Percentiles rank a stretch among this genome's conserved stretches.
Conservation (phyloP, 64 coral and sea anemone species). For the Pachyseris speciosa region DNA sequence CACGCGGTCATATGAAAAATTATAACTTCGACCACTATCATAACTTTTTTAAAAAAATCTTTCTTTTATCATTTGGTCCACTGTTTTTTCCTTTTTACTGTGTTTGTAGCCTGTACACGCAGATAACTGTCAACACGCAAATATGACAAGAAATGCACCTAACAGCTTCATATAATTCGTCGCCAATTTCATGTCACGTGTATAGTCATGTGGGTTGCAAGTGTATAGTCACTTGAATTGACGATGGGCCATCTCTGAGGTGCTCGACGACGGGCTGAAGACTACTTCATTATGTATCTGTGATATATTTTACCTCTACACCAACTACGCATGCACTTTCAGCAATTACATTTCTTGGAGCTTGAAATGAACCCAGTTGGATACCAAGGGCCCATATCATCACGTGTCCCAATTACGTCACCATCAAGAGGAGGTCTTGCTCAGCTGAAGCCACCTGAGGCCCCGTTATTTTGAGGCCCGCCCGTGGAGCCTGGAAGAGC, state of each 20-base stretch:
- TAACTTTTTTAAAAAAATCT: neutral
- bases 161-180: neutral
- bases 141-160: neutral
- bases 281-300: neutral
- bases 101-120: neutral
- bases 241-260: neutral
- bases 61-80: neutral
- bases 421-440: neutral
- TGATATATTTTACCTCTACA: neutral
- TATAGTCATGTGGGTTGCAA: too few species aligned
- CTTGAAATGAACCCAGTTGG: neutral
- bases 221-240: too few species aligned
- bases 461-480: neutral
- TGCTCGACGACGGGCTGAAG: neutral
- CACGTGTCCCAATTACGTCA: neutral
- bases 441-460: conserved; percentile 19
- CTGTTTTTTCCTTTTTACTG: neutral
- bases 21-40: neutral
- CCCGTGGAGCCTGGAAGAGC: conserved; percentile 17
- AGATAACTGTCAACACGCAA: neutral
- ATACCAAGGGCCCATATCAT: neutral
- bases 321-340: neutral
- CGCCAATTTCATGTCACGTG: neutral
- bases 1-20: neutral
- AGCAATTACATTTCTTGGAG: neutral